These are phyloP conservation scores for Campaea margaritaria DNA, from an alignment of 2,888 invertebrate species.

Conservation along the genomic window DNA sequence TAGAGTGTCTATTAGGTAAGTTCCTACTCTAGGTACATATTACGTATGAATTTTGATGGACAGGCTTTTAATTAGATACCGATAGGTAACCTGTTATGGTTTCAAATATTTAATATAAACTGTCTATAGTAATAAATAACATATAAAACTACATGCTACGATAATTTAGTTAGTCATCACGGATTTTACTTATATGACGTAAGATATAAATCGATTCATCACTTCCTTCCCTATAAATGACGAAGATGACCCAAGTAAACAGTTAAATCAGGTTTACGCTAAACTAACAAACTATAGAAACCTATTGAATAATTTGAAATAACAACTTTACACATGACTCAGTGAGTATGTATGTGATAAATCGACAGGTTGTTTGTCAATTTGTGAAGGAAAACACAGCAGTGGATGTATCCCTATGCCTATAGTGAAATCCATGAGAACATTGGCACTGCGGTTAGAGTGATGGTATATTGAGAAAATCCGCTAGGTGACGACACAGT, in stretches of 20 bases:
- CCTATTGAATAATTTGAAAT: slow-evolving; percentile 24
- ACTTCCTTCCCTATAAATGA: slow-evolving; percentile 42
- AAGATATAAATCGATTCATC: slow-evolving; percentile 42
- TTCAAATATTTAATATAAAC: not conserved
- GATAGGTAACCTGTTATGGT: too few relatives aligned
- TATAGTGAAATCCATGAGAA: slow-evolving; percentile 14
- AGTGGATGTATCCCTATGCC: slow-evolving; percentile 2
- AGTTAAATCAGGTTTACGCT: slow-evolving; percentile 24
- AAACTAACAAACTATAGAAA: slow-evolving; percentile 23
- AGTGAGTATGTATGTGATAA: slow-evolving; percentile 34
- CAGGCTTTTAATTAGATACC: too few relatives aligned
- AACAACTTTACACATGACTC: slow-evolving; percentile 44
- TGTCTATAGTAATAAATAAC: slow-evolving; percentile 1
- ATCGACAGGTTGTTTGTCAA: slow-evolving; percentile 40
- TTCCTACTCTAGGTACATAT: too few relatives aligned
- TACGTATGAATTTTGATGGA: too few relatives aligned
- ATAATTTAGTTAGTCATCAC: slow-evolving; percentile 30
- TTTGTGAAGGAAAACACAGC: slow-evolving; percentile 54
- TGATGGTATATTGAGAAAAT: slow-evolving; percentile 15
- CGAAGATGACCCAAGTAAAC: slow-evolving; percentile 36
- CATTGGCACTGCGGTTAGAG: not conserved
- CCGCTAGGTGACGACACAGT: slow-evolving; percentile 43
- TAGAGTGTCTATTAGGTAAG: too few relatives aligned
- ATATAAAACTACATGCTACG: slow-evolving; percentile 1
- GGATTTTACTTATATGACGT: slow-evolving; percentile 37